Base-by-base conservation (phyloP, 2,888 invertebrate species). In the Cremastobaeus sp. region DNA sequence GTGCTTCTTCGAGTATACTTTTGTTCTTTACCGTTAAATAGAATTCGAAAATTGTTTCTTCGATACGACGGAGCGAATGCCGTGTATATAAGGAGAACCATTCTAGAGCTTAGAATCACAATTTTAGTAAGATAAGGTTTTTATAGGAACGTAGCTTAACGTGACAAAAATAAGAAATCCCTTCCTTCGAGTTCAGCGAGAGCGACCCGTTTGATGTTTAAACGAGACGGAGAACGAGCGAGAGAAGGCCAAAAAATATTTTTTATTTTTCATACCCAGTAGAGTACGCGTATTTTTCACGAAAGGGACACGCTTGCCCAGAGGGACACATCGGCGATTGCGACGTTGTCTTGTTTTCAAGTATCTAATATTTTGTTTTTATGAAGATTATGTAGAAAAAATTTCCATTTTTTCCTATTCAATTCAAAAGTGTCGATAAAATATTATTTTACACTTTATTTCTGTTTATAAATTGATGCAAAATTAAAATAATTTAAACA, bases 191-290 rank as follows among this genome's bases (percentile, higher is more conserved):
- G 45, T 57, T 48, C 45, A 17, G 37, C 25, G 28, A 5, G 37
- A 54, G 50, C 20, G 30, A 15, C 21, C 1, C 14, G 35, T 62
- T 41, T 20, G 50, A 50, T 37, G 28, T 8, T 25, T 35, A 37
- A 50, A 18, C 15, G 37, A 48, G 39, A 20, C 15, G 6, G 45
- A 25, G 45, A 55, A 21, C 8, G 15, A 20, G 50, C 17, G 41
- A 52, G 17, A 71, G 65, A 48, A 37, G 59, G 54, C 70, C 70
- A 65, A 76, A 64, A 52, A 68, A 69, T 65, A 72, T 76, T 76
- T 74, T 74, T 68, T 74, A 76, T 71, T 65, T 59, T 74, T 76
- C 74, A 74, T 74, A 74, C 71, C 59, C 59, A 60, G 65, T 65
- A 66, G 70, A 52, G 47, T 66, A 62, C 43, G 70, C 54, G 55